These are phyloP conservation scores for Crematogaster levior DNA, from an alignment of 2,888 invertebrate species.

Conservation along the genomic window DNA sequence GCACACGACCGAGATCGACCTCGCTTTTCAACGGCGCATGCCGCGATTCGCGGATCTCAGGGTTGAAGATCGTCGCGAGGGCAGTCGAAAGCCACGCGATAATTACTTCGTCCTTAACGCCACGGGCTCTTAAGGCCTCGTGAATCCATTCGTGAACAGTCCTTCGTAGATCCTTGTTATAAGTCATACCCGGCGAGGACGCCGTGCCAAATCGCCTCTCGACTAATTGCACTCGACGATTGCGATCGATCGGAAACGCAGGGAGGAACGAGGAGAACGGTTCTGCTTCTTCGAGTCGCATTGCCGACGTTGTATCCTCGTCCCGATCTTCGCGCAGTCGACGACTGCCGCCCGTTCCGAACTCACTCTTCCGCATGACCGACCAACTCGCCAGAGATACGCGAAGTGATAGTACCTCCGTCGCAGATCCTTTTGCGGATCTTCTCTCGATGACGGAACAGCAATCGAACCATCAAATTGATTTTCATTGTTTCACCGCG, in stretches of 20 bases:
- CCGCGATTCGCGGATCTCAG: neutral
- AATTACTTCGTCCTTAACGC: conserved; percentile 6
- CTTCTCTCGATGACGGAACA: neutral
- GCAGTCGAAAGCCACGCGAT: neutral
- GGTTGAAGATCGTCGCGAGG: neutral
- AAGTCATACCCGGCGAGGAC: conserved; percentile 25
- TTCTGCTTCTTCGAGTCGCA: neutral
- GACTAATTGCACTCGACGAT: conserved; percentile 33
- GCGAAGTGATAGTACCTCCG: conserved; percentile 5
- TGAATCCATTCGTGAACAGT: neutral
- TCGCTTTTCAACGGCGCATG: neutral
- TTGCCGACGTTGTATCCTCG: conserved; percentile 26
- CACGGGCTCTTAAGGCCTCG: neutral
- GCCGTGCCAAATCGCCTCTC: conserved; percentile 41
- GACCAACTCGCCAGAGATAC: conserved; percentile 29
- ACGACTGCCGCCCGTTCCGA: conserved; percentile 23
- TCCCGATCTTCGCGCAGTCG: conserved; percentile 30
- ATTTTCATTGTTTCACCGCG: neutral
- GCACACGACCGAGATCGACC: neutral
- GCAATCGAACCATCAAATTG: neutral
- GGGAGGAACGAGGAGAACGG: neutral
- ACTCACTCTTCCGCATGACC: conserved; percentile 49
- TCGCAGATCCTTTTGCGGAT: neutral
- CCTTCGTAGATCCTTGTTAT: neutral
- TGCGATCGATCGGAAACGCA: conserved; percentile 23